A percentile compares a stretch with the other conserved stretches of the same genome.
phyloP scores from a whole-genome alignment of 2,888 invertebrate genomes.

The Drosophila longiperda region DNA sequence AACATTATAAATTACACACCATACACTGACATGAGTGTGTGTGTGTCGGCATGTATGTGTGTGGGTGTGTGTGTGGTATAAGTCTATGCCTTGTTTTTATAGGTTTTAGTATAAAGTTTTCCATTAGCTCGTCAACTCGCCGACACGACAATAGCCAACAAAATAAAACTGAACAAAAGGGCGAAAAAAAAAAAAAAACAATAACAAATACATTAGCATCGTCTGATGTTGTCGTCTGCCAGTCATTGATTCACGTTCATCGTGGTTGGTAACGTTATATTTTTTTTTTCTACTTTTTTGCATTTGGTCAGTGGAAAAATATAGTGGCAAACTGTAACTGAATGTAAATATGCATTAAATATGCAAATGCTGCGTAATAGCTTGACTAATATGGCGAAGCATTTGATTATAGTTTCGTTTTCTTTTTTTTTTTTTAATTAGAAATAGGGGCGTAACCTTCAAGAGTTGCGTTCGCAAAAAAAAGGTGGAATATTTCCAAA shows the following conservation, averaged over 20 bases:
- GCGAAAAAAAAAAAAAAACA: conserved; percentile 25
- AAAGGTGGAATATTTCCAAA: background rate
- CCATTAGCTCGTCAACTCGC: conserved; percentile 78
- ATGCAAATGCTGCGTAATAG: conserved; percentile 60
- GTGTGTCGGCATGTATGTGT: background rate
- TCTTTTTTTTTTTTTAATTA: background rate
- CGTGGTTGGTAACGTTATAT: conserved; percentile 54
- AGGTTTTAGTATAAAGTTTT: conserved; percentile 69
- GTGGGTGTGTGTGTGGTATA: background rate
- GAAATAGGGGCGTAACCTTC: conserved; percentile 15
- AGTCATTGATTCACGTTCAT: conserved; percentile 64
- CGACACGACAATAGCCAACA: conserved; percentile 64
- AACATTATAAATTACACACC: conserved; percentile 45
- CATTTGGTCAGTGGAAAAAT: conserved; percentile 67
- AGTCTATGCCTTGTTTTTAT: conserved; percentile 35
- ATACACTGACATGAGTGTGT: conserved; percentile 12
- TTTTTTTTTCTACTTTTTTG: conserved; percentile 11
- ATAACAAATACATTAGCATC: conserved; percentile 66
- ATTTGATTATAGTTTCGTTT: conserved; percentile 13
- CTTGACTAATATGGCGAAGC: conserved; percentile 14
- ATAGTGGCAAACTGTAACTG: conserved; percentile 44
- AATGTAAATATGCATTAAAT: conserved; percentile 59
- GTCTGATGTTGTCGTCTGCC: conserved; percentile 50
- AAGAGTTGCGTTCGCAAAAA: background rate
- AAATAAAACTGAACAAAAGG: conserved; percentile 21